Base-by-base conservation (phyloP, 2,113 vertebrate species). In the Odobenus rosmarus region DNA sequence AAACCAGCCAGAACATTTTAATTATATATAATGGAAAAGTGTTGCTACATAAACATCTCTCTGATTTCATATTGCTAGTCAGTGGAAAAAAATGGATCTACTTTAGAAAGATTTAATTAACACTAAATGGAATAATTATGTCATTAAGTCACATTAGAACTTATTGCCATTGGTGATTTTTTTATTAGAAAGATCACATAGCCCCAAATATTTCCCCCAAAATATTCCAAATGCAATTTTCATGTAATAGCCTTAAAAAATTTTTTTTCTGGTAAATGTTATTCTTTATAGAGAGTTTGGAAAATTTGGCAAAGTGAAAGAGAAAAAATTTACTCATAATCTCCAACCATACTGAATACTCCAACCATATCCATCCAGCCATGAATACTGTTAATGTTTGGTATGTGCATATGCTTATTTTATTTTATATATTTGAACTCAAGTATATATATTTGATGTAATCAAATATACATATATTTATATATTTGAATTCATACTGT, bases 21-120 rank as follows among this genome's bases (percentile, higher is more conserved):
- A 69, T 71, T 95, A 51, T 23, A 61, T 28, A 23, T 94, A 82
- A 59, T 76, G 46, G 28, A 55, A 88, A 64, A 76, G 15, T 81
- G 80, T 90, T 87, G 55, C 31, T 59, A n/a, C 69, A 24, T 31
- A 83, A 69, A 77, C 12, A 69, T 16, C 33, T 88, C 31, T 69
- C 62, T 81, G 13, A 90, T 62, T 62, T 79, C 24, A 72, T 55
- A 57, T 46, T 67, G 36, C 49, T 72, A 80, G 62, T 42, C 23
- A 11, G 15, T 80, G 42, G 26, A 59, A 92, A 92, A 80, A 80
- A 79, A 19, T 67, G 67, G 28, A 21, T 26, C 42, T 74, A 87
- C 55, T 91, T 96, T 92, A 59, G 4, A 82, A 61, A 88, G n/a
- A 86, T 90, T 88, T 83, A 83, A 77, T 83, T 86, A 94, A 53